These are phyloP conservation scores for Omphaloscelis lunosa DNA, from an alignment of 2,888 invertebrate species.

Conservation along the genomic window DNA sequence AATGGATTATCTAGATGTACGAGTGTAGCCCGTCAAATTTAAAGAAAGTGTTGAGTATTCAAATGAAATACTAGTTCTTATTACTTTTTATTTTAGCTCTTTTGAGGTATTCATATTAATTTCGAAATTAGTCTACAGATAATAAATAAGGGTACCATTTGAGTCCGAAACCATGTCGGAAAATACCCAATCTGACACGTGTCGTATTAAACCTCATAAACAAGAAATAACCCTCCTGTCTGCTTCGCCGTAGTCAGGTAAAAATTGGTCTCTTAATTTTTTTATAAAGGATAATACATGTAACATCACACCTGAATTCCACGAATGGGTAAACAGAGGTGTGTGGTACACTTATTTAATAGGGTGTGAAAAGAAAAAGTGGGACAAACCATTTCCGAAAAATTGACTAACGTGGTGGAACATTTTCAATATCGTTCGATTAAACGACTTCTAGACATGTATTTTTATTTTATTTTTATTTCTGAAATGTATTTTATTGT, in stretches of 20 bases:
- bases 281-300: background rate
- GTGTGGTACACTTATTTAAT: background rate
- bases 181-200: background rate
- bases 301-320: background rate
- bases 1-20: conserved; percentile 43
- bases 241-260: no score
- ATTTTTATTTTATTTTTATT: no score
- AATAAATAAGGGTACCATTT: background rate
- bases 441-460: no score
- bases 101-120: background rate
- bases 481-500: no score
- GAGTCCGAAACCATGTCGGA: background rate
- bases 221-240: no score
- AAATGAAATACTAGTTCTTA: background rate
- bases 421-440: background rate
- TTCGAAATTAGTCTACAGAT: background rate
- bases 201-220: background rate
- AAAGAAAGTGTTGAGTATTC: background rate
- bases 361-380: no score
- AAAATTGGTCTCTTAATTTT: background rate
- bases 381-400: background rate
- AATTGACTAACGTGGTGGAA: background rate
- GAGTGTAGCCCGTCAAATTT: background rate
- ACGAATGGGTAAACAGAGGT: background rate
- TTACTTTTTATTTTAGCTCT: background rate